Evolutionary conservation across 2,113 vertebrate species (phyloP), one percentile per base, ranked within the genome.

Genomic region (Rhynchopsitta pachyrhyncha): DNA sequence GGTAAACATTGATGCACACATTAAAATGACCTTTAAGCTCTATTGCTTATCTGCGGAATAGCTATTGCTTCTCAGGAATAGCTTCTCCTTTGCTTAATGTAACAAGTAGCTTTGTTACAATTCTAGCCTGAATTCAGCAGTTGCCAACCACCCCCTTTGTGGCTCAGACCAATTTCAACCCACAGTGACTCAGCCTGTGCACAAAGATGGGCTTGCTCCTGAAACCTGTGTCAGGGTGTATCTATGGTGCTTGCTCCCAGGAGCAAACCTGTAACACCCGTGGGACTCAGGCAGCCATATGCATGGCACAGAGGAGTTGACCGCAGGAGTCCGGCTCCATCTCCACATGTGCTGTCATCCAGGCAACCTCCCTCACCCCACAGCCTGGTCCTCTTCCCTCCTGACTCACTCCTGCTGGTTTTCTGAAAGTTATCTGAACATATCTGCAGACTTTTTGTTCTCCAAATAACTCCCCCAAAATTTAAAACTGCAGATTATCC

Each of bases 141-240:
- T 3, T 37, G 57, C 84, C 10, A 5, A 7, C 0, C 7, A 0
- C 24, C 41, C 39, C 80, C 71, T 35, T 0, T 2, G 49, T 3
- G 53, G 20, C 63, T 63, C 68, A 10, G 39, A 9, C 55, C 49
- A 2, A 22, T 25, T 18, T 4, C 47, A 50, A 1, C 15, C 25
- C 13, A 0, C 46, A 2, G 15, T 3, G 2, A n/a, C 1, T 35
- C 6, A 4, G 37, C 19, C 20, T 2, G n/a, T 1, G 27, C 41
- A 0, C 23, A 18, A 15, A 3, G 5, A 5, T 11, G 5, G 31
- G 55, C 52, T n/a, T 3, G 0, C 11, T 7, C 62, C 29, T 4
- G 1, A 17, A 25, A 19, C 57, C 50, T 0, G 1, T 0, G 9
- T 52, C 35, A 4, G 28, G 76, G 29, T 1, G 35, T 1, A 20